Evolutionary conservation across 2,888 invertebrate genomes (phyloP).

Genomic region (Pardosa pseudoannulata): DNA sequence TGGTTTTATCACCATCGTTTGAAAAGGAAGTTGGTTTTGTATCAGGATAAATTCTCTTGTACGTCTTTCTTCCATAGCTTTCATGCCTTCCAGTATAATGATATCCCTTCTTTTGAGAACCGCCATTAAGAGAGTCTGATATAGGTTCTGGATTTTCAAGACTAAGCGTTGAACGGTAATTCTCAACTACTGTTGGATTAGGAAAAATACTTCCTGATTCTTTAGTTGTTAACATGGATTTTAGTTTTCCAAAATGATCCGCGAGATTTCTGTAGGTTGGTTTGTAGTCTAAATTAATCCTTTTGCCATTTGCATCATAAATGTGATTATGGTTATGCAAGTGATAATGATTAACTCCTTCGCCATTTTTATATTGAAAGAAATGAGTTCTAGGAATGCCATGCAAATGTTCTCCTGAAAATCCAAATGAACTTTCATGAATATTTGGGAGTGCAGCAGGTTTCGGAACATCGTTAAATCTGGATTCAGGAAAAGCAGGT

Average conservation of each 20-base stretch:
- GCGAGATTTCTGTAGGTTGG: constrained; percentile 23
- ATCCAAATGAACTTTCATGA: not conserved
- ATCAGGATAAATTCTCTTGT: constrained; percentile 16
- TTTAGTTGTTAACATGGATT: not conserved
- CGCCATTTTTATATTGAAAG: constrained; percentile 11
- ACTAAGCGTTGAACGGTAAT: not conserved
- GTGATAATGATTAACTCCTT: constrained; percentile 49
- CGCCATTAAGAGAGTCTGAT: not conserved
- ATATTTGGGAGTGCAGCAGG: not conserved
- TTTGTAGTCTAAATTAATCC: not conserved
- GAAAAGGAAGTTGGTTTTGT: not conserved
- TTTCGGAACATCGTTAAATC: not conserved
- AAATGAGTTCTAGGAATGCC: constrained; percentile 33
- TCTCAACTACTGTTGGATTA: not conserved
- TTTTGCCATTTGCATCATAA: constrained; percentile 36
- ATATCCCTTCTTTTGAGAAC: constrained; percentile 21
- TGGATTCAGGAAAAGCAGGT: not conserved
- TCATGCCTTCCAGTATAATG: constrained; percentile 60
- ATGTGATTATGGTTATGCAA: constrained; percentile 53
- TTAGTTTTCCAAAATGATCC: constrained; percentile 39
- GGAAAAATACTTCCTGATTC: not conserved
- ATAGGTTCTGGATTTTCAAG: not conserved
- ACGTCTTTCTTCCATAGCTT: constrained; percentile 52
- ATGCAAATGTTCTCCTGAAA: constrained; percentile 46
- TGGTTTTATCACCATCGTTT: not conserved